A percentile compares a stretch with the other conserved stretches of the same genome.
Conservation (phyloP, 37 sponge, comb jelly and placozoan species). For the Eunapius fragilis region DNA sequence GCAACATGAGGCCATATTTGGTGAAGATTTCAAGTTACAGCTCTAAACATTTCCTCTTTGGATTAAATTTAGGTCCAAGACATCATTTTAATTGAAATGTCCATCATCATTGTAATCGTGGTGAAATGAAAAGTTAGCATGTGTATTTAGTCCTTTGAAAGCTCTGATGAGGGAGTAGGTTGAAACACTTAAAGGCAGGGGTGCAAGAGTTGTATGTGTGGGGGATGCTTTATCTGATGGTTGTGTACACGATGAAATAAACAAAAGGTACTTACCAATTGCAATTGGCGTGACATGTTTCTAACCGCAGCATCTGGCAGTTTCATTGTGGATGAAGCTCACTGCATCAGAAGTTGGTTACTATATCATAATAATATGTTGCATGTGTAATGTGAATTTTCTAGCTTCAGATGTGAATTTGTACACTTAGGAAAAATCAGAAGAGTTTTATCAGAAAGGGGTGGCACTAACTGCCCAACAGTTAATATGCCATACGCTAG, state of each 20-base stretch:
- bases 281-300: constrained; percentile 8
- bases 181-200: background rate
- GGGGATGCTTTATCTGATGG: background rate
- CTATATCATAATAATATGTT: too few species aligned
- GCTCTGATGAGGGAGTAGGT: constrained; percentile 16
- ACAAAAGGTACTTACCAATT: background rate
- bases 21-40: too few species aligned
- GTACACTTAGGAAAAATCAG: background rate
- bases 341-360: constrained; percentile 10
- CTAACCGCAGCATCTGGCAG: background rate
- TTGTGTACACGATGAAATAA: background rate
- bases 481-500: background rate
- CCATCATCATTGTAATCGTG: too few species aligned
- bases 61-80: too few species aligned
- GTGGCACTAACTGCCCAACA: constrained; percentile 11
- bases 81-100: too few species aligned
- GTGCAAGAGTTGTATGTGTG: background rate
- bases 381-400: too few species aligned
- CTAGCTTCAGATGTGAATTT: background rate
- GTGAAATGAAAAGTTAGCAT: too few species aligned
- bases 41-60: too few species aligned
- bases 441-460: background rate
- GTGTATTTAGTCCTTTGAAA: background rate
- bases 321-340: constrained; percentile 24
- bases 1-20: too few species aligned